Evolutionary conservation across 2,113 vertebrate genomes (phyloP).

Genomic region (Eidolon helvum): DNA sequence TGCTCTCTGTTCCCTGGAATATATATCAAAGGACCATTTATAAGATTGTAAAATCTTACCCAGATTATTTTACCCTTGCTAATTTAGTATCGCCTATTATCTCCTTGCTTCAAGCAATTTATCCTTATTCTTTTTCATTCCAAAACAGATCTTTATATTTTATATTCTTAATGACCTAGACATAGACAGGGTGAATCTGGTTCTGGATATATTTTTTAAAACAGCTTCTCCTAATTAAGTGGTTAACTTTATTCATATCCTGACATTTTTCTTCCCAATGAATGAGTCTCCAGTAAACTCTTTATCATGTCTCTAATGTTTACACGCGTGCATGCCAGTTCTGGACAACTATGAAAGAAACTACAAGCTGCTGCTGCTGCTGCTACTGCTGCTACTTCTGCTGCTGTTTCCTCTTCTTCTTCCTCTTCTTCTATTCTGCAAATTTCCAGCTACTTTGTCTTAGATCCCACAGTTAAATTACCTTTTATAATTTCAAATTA

Average conservation of each 20-base stretch:
- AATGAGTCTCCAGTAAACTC: background rate
- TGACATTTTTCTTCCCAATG: background rate
- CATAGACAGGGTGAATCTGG: background rate
- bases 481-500: slow-evolving; percentile 14
- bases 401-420: too few relatives aligned
- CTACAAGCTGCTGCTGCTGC: background rate
- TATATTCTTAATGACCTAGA: background rate
- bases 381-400: too few relatives aligned
- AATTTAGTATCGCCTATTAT: background rate
- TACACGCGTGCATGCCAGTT: background rate
- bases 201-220: background rate
- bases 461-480: slow-evolving; percentile 29
- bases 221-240: background rate
- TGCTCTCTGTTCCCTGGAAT: background rate
- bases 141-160: background rate
- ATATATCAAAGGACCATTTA: background rate
- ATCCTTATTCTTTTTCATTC: background rate
- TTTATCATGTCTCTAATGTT: background rate
- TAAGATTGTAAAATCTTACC: background rate
- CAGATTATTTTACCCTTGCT: background rate
- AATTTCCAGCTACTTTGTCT: background rate
- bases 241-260: background rate
- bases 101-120: background rate
- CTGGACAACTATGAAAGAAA: background rate
- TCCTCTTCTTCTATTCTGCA: background rate